A percentile compares a stretch with the other conserved stretches of the same genome.
Conservation (phyloP, 2,888 invertebrate genomes). For the Agonum fuliginosum region DNA sequence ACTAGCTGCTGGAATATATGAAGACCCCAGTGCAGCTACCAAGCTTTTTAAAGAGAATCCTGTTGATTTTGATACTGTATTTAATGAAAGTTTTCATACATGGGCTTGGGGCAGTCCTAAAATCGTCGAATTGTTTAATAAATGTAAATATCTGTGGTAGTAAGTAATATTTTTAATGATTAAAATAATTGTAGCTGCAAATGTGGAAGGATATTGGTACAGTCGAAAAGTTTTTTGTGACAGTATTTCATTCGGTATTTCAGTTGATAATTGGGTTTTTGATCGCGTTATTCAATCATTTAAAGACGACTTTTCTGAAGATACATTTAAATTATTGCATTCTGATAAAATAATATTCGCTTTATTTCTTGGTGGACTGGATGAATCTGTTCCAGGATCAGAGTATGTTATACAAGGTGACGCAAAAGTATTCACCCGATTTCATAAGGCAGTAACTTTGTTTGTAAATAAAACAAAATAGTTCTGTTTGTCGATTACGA, state of each 20-base stretch:
- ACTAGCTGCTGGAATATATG: slow-evolving; percentile 95
- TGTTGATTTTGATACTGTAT: slow-evolving; percentile 96
- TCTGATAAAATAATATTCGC: slow-evolving; percentile 84
- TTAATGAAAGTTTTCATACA: slow-evolving; percentile 89
- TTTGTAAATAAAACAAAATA: too few relatives aligned
- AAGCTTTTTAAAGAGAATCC: slow-evolving; percentile 98
- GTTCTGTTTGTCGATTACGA: too few relatives aligned
- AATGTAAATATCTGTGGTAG: slow-evolving; percentile 75
- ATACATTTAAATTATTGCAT: slow-evolving; percentile 60
- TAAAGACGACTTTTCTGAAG: slow-evolving; percentile 68
- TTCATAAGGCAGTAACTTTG: too few relatives aligned
- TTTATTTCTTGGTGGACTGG: slow-evolving; percentile 94
- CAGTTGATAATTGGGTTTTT: slow-evolving; percentile 95
- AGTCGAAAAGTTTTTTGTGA: slow-evolving; percentile 86
- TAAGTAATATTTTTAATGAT: not conserved
- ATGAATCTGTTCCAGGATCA: slow-evolving; percentile 95
- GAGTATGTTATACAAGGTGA: too few relatives aligned
- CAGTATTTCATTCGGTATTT: slow-evolving; percentile 72
- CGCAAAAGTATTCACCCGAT: too few relatives aligned
- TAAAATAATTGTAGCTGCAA: slow-evolving; percentile 55
- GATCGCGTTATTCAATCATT: slow-evolving; percentile 81
- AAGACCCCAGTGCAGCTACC: slow-evolving; percentile 97
- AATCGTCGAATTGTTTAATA: slow-evolving; percentile 92
- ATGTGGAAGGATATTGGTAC: slow-evolving; percentile 76
- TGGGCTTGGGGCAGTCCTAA: slow-evolving; percentile 98